Evolutionary conservation across 2,113 vertebrate genomes (phyloP), one percentile per base, ranked within the genome.

Genomic region (Poecile atricapillus): DNA sequence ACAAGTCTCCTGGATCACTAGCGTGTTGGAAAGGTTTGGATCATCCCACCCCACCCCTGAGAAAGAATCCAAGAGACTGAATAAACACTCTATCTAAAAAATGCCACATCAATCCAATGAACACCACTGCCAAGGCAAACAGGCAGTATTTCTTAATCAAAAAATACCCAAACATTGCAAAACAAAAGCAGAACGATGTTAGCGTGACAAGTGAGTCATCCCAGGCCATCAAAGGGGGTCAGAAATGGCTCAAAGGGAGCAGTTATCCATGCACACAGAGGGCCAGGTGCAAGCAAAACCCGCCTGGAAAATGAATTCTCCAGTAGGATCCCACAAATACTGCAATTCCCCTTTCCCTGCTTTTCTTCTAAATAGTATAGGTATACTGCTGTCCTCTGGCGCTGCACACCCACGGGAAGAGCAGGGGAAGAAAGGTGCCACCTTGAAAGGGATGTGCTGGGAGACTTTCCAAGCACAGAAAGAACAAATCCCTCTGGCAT

Each of bases 71-170:
- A 87, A 83, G 79, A 88, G 44, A 35, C 64, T 81, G 73, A 93
- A 93, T 71, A 96, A 96, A 95, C 85, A 95, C 75, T 91, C 58
- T 15, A 74, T 82, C 79, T 80, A 41, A 88, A 90, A 94, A 94
- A 47, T 0, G 3, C 85, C 15, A 5, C 85, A 93, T 75, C 85
- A 86, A 23, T 67, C 90, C 90, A 83, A 78, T 1, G 39, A 96
- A 37, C 73, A 63, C 21, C 68, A 49, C 60, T 87, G 94, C 96
- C 95, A 97, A 96, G 86, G 94, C 83, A 95, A 95, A 96, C 83
- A 95, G 68, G 79, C 83, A 50, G 69, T 64, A 52, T 96, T 95
- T 96, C 95, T 94, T 92, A 70, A 93, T 94, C 52, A 93, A 83
- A 89, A 90, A 86, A 81, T 81, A 92, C 37, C 85, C 88, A 90